Percentiles rank a stretch among this genome's conserved stretches.
Conservation (phyloP, 1,140 invertebrate species). For the Branchinecta lynchi region DNA sequence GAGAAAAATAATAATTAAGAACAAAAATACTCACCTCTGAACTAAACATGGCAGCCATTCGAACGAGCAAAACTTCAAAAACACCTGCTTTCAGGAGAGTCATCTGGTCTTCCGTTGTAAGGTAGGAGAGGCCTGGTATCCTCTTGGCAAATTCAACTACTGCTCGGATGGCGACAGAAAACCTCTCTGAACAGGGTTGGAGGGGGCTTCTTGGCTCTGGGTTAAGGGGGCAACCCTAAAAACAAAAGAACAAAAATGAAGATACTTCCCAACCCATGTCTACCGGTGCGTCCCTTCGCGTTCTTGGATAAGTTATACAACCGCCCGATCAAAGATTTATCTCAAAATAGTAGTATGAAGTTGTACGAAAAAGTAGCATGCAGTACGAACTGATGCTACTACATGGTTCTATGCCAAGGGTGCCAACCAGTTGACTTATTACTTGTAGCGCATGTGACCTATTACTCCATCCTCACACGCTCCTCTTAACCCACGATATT, state of each 20-base stretch:
- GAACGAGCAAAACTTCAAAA: slow-evolving; percentile 81
- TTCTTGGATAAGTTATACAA: too few relatives aligned
- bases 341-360: too few relatives aligned
- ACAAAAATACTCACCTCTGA: slow-evolving; percentile 22
- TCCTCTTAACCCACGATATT: too few relatives aligned
- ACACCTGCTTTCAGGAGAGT: slow-evolving; percentile 88
- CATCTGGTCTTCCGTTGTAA: slow-evolving; percentile 92
- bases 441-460: too few relatives aligned
- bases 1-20: too few relatives aligned
- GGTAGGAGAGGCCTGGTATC: slow-evolving; percentile 84
- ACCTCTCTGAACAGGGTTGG: slow-evolving; percentile 80
- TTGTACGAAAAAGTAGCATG: too few relatives aligned
- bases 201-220: slow-evolving; percentile 63
- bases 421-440: too few relatives aligned
- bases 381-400: too few relatives aligned
- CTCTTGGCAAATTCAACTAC: slow-evolving; percentile 95
- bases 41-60: slow-evolving; percentile 85
- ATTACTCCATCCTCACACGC: too few relatives aligned
- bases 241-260: slow-evolving; percentile 27
- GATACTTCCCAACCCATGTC: not conserved
- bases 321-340: too few relatives aligned
- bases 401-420: too few relatives aligned
- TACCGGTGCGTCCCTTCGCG: too few relatives aligned
- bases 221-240: slow-evolving; percentile 83
- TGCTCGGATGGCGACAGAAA: slow-evolving; percentile 86